Base-by-base conservation (phyloP, 92 coral and sea anemone species). In the Heliopora coerulea region DNA sequence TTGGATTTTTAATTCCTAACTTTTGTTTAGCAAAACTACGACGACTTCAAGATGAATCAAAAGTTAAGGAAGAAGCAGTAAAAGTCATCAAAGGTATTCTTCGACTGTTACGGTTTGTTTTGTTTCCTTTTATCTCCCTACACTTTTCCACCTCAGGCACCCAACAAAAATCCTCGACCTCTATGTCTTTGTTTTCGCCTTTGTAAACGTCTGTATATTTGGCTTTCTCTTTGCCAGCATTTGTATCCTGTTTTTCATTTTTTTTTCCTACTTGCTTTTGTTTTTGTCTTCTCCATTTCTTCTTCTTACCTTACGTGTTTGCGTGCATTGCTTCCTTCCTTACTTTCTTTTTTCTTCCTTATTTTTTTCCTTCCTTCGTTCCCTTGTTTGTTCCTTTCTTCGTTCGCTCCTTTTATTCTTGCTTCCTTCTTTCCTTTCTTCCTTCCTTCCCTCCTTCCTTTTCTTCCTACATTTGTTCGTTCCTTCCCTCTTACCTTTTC, bases 11-110 rank as follows among this genome's bases (percentile, higher is more conserved):
- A n/a, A n/a, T n/a, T n/a, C n/a, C n/a, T n/a, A n/a, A n/a, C n/a
- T n/a, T 28, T 39, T 44, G 0, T 10, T 12, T 23, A 70, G 77
- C 24, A 12, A 70, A 70, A 54, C 63, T 70, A 50, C 62, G 54
- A 26, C 49, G 31, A 14, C 58, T 70, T 14, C 62, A 52, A 52
- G 77, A 70, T 20, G 77, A 70, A 70, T 70, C 77, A 9, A 70
- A 31, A 52, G n/a, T 54, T 7, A 70, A 70, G 11, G 42, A 70
- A 70, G 77, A 70, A 23, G 31, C 49, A n/a, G 63, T 70, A 13
- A 70, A 70, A 31, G 24, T 17, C 6, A 52, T 70, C 14, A 70
- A 32, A 70, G 77, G 74, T 67, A 66, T 9, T 6, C 18, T 65
- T 18, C n/a, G n/a, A n/a, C n/a, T n/a, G n/a, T n/a, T n/a, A n/a